Percentiles rank a stretch among this genome's conserved stretches.
Evolutionary conservation across 2,888 invertebrate genomes (phyloP).

Genomic region (Pristionchus japonicus): DNA sequence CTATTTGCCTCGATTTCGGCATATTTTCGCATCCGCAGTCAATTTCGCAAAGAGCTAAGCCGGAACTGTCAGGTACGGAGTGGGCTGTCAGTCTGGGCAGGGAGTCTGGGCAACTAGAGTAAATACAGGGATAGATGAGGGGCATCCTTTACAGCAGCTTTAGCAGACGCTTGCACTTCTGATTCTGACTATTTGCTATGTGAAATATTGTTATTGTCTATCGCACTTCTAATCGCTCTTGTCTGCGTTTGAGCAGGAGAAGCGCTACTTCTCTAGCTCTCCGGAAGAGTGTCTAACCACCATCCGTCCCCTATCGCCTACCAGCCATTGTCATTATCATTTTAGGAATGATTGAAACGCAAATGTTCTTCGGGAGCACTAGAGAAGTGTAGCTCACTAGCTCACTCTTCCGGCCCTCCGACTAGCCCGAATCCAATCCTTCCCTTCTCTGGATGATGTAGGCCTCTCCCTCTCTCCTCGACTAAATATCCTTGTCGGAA

Average conservation of each 20-base stretch:
- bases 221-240: neutral
- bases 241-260: too few species aligned
- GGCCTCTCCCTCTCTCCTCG: neutral
- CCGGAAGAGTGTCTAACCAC: too few species aligned
- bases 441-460: neutral
- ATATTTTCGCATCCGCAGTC: neutral
- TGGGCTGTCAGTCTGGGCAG: neutral
- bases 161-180: neutral
- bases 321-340: too few species aligned
- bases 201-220: neutral
- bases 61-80: neutral
- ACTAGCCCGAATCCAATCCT: neutral
- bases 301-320: too few species aligned
- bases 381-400: neutral
- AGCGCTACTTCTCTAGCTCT: too few species aligned
- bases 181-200: neutral
- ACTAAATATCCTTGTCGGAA: neutral
- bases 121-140: neutral
- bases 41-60: neutral
- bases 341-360: too few species aligned
- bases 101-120: too few species aligned
- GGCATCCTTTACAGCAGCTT: neutral
- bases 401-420: neutral
- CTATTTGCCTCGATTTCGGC: neutral
- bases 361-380: too few species aligned